Base-by-base conservation (phyloP, 2,113 vertebrate species). In the Melanerpes aurifrons region DNA sequence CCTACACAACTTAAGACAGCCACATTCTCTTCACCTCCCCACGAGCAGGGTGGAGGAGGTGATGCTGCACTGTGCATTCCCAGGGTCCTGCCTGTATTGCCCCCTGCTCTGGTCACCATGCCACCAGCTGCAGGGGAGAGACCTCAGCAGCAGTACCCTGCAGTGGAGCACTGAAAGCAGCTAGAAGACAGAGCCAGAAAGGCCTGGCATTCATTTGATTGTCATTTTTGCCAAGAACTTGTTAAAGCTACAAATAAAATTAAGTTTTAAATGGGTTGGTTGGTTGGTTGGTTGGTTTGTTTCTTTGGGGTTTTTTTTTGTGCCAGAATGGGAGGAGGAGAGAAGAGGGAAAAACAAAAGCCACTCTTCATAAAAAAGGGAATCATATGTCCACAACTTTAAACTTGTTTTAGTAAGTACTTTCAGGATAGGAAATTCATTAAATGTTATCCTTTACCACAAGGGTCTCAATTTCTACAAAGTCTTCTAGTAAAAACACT, bases 351-450 rank as follows among this genome's bases (percentile, higher is more conserved):
- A 21, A 28, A 20, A 54, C 11, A 43, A 40, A 80, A 84, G 32
- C 4, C 7, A 6, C 6, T 66, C 28, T 81, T 68, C 35, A 22
- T 71, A 45, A 67, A 61, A 84, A 84, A 64, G 6, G 12, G 82
- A 87, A 61, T 91, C 20, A 4, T 59, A 28, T 26, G 20, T 71
- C 29, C 29, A 45, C 43, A 71, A 59, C 11, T 71, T 86, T 13
- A 71, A 84, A 78, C 12, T 70, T 80, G 25, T n/a, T 91, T 92
- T 74, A 16, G 9, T 66, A 78, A 75, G 24, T 69, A 63, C 81
- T 74, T 91, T 74, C 57, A 86, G 73, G 89, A 90, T 9, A 47
- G 76, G 64, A 93, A 94, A 83, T 59, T 63, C 13, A 63, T 92
- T 74, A 81, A 56, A 77, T 66, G 40, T 31, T 35, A 85, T 83